Evolutionary conservation across 2,888 invertebrate species (phyloP).

Genomic region (Meiosimyza decipiens): DNA sequence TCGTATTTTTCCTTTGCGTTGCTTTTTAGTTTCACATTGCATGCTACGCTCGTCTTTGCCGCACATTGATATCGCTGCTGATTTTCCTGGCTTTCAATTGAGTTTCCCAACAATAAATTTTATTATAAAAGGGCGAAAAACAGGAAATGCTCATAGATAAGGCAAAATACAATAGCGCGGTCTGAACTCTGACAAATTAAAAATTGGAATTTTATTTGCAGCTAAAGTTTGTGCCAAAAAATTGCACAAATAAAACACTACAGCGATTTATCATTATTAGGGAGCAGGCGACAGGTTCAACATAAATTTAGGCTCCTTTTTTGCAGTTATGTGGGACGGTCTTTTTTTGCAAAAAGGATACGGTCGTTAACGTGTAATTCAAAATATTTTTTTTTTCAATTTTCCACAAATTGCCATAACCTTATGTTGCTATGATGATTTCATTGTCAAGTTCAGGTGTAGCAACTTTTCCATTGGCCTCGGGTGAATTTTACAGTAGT

Average conservation of each 20-base stretch:
- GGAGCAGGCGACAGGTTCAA: slow-evolving; percentile 7
- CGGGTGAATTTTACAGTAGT: too few relatives aligned
- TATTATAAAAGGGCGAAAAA: slow-evolving; percentile 14
- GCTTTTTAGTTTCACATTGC: not conserved
- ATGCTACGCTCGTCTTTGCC: not conserved
- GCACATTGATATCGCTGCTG: not conserved
- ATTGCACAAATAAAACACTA: slow-evolving; percentile 22
- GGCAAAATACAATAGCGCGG: not conserved
- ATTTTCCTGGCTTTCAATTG: slow-evolving; percentile 1
- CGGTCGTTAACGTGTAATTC: too few relatives aligned
- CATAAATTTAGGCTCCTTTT: too few relatives aligned
- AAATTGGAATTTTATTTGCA: slow-evolving; percentile 29
- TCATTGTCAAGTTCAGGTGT: too few relatives aligned
- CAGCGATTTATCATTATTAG: slow-evolving; percentile 31
- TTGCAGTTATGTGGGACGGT: too few relatives aligned
- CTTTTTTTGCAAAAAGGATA: too few relatives aligned
- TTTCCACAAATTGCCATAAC: too few relatives aligned
- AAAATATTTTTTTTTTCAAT: too few relatives aligned
- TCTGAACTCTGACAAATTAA: slow-evolving; percentile 25
- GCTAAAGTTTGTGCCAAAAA: slow-evolving; percentile 28
- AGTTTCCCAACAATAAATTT: slow-evolving; percentile 23
- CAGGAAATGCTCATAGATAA: slow-evolving; percentile 32
- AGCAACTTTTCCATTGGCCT: too few relatives aligned
- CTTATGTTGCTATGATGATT: too few relatives aligned
- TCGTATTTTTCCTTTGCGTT: not conserved